phyloP scores from a whole-genome alignment of 2,797 vertebrate genomes.

The Typhlichthys subterraneus region DNA sequence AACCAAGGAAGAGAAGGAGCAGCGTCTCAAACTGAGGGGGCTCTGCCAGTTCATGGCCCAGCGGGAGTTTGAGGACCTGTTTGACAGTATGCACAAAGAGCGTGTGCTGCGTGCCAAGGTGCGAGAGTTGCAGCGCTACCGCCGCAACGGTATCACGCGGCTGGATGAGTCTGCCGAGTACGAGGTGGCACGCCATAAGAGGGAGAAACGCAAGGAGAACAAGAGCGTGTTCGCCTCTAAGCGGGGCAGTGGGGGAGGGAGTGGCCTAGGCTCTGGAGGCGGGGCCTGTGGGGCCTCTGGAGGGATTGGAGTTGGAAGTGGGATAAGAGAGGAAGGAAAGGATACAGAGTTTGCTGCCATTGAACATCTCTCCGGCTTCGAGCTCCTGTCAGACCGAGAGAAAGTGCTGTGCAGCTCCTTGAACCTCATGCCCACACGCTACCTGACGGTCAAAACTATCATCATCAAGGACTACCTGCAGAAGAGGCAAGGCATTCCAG shows the following conservation, averaged over 20 bases:
- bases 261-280: constrained; percentile 66
- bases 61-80: constrained; percentile 94
- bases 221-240: constrained; percentile 83
- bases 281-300: constrained; percentile 52
- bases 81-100: constrained; percentile 96
- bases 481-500: constrained; percentile 93
- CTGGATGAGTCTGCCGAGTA: constrained; percentile 94
- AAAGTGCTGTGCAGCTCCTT: constrained; percentile 94
- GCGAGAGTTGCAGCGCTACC: constrained; percentile 93
- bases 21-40: constrained; percentile 85
- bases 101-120: constrained; percentile 90
- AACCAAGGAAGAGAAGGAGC: constrained; percentile 94
- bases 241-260: constrained; percentile 68
- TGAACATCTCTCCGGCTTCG: constrained; percentile 91
- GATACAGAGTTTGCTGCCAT: constrained; percentile 93
- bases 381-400: constrained; percentile 93
- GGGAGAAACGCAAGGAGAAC: constrained; percentile 94
- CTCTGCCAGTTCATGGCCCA: constrained; percentile 97
- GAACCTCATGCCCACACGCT: constrained; percentile 90
- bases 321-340: constrained; percentile 87
- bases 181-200: constrained; percentile 92
- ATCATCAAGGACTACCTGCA: constrained; percentile 98
- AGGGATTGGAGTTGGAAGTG: constrained; percentile 58
- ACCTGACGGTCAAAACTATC: constrained; percentile 95
- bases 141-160: constrained; percentile 91